Evolutionary conservation across 2,888 invertebrate species (phyloP).

Genomic region (Ophioninae sp.): DNA sequence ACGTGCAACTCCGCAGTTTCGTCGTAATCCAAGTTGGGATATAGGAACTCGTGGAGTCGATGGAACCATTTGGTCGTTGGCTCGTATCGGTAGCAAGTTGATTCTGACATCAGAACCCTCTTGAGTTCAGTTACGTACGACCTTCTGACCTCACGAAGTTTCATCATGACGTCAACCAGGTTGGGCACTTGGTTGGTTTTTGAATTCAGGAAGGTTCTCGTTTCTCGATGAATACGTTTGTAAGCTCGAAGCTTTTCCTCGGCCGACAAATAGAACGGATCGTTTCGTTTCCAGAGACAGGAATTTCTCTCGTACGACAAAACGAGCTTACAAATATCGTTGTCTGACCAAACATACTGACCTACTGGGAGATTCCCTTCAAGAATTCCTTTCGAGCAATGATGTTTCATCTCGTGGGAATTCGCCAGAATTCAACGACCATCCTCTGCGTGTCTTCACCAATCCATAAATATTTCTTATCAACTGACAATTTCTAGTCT

Average conservation of each 20-base stretch:
- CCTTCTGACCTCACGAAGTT: constrained; percentile 67
- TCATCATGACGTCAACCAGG: constrained; percentile 69
- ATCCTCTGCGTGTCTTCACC: neutral
- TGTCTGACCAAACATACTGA: constrained; percentile 65
- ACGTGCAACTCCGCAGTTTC: constrained; percentile 68
- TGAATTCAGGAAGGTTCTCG: constrained; percentile 41
- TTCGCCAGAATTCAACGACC: neutral
- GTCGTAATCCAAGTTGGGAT: constrained; percentile 68
- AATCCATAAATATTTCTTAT: constrained; percentile 12
- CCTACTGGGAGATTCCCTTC: constrained; percentile 5
- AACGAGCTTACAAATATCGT: constrained; percentile 66
- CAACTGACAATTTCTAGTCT: constrained; percentile 12
- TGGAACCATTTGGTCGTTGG: constrained; percentile 67
- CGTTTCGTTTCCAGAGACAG: constrained; percentile 71
- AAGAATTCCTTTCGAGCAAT: constrained; percentile 22
- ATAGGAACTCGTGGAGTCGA: constrained; percentile 69
- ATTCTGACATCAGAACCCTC: constrained; percentile 60
- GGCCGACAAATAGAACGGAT: constrained; percentile 65
- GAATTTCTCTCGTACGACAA: constrained; percentile 65
- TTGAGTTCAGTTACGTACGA: constrained; percentile 68
- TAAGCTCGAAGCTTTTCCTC: constrained; percentile 68
- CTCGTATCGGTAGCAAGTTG: constrained; percentile 54
- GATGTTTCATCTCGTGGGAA: constrained; percentile 28
- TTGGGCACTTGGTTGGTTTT: constrained; percentile 52
- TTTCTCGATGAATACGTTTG: constrained; percentile 64